Percentiles rank a stretch among this genome's conserved stretches.
Evolutionary conservation across 2,113 vertebrate genomes (phyloP).

Genomic region (Nothoprocta perdicaria): DNA sequence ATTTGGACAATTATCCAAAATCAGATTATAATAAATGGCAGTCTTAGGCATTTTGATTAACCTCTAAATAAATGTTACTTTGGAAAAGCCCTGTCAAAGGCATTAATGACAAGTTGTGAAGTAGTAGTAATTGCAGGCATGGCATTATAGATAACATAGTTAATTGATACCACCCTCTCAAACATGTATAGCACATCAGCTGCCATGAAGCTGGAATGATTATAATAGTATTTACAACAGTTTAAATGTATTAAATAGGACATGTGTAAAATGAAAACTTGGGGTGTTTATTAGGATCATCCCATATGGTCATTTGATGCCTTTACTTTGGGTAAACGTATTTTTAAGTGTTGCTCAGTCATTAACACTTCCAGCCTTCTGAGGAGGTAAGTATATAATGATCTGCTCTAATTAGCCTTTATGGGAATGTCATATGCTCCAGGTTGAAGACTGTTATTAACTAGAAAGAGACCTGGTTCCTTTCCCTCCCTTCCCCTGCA

Average conservation of each 20-base stretch:
- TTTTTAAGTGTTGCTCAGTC: slow-evolving; percentile 66
- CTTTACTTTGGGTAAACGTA: slow-evolving; percentile 54
- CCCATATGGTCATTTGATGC: slow-evolving; percentile 56
- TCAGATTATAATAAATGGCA: slow-evolving; percentile 75
- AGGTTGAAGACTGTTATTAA: slow-evolving; percentile 52
- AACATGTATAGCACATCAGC: slow-evolving; percentile 63
- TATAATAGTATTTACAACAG: slow-evolving; percentile 18
- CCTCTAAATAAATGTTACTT: slow-evolving; percentile 77
- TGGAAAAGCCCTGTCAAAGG: slow-evolving; percentile 66
- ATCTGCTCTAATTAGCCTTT: slow-evolving; percentile 64
- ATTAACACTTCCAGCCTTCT: slow-evolving; percentile 61
- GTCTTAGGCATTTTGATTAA: slow-evolving; percentile 77
- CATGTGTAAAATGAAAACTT: slow-evolving; percentile 33
- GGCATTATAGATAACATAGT: slow-evolving; percentile 61
- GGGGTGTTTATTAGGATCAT: slow-evolving; percentile 31
- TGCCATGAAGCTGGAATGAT: slow-evolving; percentile 46
- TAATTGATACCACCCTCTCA: slow-evolving; percentile 72
- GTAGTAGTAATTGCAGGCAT: slow-evolving; percentile 72
- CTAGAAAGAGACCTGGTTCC: slow-evolving; percentile 25
- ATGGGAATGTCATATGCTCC: slow-evolving; percentile 40
- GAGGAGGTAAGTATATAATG: slow-evolving; percentile 63
- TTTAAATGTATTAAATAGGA: slow-evolving; percentile 39
- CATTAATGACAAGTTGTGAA: slow-evolving; percentile 76
- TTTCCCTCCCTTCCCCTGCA: neutral
- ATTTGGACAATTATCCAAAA: slow-evolving; percentile 78